Conservation (phyloP, 2,888 invertebrate genomes). For the Drosophila neonasuta region DNA sequence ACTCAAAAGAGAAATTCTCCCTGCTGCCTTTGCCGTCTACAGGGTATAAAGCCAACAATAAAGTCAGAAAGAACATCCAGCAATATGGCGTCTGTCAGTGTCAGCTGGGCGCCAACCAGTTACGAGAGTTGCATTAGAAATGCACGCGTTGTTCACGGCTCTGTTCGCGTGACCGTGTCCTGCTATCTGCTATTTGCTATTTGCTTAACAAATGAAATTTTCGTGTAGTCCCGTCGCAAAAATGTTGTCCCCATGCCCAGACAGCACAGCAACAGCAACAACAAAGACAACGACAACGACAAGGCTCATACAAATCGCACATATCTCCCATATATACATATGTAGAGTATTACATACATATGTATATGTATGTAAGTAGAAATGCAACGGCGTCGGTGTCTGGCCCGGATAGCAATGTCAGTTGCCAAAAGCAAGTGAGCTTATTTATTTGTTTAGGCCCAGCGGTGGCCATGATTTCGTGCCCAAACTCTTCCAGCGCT, state of each 20-base stretch:
- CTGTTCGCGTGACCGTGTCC: constrained; percentile 50
- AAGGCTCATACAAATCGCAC: not conserved
- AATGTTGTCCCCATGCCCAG: constrained; percentile 13
- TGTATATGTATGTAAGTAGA: not conserved
- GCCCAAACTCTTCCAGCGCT: constrained; percentile 1
- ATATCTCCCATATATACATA: not conserved
- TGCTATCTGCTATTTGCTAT: constrained; percentile 51
- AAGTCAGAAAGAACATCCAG: constrained; percentile 33
- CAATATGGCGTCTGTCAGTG: constrained; percentile 67
- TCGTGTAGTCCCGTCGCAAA: constrained; percentile 53
- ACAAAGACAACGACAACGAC: not conserved
- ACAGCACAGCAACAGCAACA: not conserved
- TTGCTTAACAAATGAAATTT: constrained; percentile 77
- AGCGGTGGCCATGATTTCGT: constrained; percentile 65
- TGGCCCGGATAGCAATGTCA: constrained; percentile 58
- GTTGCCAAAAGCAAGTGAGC: constrained; percentile 70
- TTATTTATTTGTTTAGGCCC: constrained; percentile 77
- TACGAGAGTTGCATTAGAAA: constrained; percentile 52
- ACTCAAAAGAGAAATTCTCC: too few species aligned
- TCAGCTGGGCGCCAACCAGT: constrained; percentile 63
- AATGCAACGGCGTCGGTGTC: constrained; percentile 29
- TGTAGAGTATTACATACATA: too few species aligned
- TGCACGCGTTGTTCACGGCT: constrained; percentile 34
- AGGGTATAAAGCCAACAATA: constrained; percentile 32
- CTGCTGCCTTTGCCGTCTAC: not conserved